Percentiles rank a stretch among this genome's conserved stretches.
These are phyloP conservation scores for Gymnarchus niloticus DNA, from an alignment of 2,113 vertebrate genomes.

Conservation along the genomic window DNA sequence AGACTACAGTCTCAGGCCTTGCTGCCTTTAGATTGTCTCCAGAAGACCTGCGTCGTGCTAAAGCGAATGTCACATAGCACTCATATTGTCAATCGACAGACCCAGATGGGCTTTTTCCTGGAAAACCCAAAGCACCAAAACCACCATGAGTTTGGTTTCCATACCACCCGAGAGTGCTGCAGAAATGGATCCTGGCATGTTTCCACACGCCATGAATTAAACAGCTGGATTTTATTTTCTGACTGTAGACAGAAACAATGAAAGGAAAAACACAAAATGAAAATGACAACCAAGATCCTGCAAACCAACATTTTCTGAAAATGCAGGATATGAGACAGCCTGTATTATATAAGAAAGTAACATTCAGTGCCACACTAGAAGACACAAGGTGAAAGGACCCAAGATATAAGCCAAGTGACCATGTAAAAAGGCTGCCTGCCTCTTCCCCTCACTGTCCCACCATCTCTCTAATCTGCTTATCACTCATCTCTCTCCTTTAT, in stretches of 20 bases:
- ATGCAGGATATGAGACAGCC: not conserved
- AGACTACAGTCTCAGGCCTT: not conserved
- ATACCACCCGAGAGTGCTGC: not conserved
- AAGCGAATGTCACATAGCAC: not conserved
- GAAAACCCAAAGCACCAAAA: not conserved
- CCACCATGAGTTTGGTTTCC: not conserved
- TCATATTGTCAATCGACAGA: not conserved
- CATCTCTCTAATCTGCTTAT: not conserved
- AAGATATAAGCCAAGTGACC: not conserved
- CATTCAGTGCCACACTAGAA: not conserved
- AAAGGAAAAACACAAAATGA: not conserved
- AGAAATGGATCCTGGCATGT: not conserved
- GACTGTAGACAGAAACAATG: not conserved
- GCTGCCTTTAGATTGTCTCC: not conserved
- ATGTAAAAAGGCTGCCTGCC: not conserved
- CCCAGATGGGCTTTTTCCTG: not conserved
- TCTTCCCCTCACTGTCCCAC: not conserved
- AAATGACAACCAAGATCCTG: not conserved
- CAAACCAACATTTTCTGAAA: not conserved
- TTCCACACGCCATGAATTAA: not conserved
- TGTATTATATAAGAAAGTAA: not conserved
- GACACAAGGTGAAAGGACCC: not conserved
- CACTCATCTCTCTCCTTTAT: not conserved
- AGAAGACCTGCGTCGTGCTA: not conserved
- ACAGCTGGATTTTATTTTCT: not conserved